Evolutionary conservation across 2,797 vertebrate genomes (phyloP).

Genomic region (Anabacerthia variegaticeps): DNA sequence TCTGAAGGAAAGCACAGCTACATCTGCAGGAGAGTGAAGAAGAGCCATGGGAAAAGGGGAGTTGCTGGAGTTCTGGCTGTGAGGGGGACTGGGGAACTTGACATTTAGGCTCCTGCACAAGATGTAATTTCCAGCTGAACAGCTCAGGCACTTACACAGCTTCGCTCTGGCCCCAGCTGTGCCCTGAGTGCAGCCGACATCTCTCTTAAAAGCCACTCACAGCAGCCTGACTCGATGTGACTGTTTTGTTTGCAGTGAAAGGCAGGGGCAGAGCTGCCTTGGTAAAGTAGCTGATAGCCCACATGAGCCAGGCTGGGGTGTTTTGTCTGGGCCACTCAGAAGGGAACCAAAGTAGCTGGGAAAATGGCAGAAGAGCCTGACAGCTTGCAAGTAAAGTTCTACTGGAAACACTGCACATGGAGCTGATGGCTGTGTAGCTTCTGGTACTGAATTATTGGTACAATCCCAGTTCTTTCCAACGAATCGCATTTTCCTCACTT

Average conservation of each 20-base stretch:
- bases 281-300: not conserved
- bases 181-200: slow-evolving; percentile 55
- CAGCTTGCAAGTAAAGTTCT: slow-evolving; percentile 63
- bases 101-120: slow-evolving; percentile 69
- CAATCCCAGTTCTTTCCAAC: slow-evolving; percentile 43
- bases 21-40: slow-evolving; percentile 48
- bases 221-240: slow-evolving; percentile 44
- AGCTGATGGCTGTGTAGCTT: not conserved
- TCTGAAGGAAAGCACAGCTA: slow-evolving; percentile 50
- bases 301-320: not conserved
- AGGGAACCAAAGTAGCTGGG: not conserved
- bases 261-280: not conserved
- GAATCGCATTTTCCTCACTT: slow-evolving; percentile 60
- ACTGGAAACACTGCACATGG: not conserved
- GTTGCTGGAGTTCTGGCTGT: slow-evolving; percentile 13
- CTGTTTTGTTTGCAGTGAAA: slow-evolving; percentile 55
- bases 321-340: not conserved
- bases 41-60: slow-evolving; percentile 19
- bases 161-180: slow-evolving; percentile 57
- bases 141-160: slow-evolving; percentile 46
- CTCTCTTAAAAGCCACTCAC: slow-evolving; percentile 62
- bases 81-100: slow-evolving; percentile 35
- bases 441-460: slow-evolving; percentile 54
- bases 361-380: slow-evolving; percentile 51
- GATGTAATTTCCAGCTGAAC: slow-evolving; percentile 68